These are phyloP conservation scores for Malachius bipustulatus DNA, from an alignment of 2,888 invertebrate genomes.

Conservation along the genomic window DNA sequence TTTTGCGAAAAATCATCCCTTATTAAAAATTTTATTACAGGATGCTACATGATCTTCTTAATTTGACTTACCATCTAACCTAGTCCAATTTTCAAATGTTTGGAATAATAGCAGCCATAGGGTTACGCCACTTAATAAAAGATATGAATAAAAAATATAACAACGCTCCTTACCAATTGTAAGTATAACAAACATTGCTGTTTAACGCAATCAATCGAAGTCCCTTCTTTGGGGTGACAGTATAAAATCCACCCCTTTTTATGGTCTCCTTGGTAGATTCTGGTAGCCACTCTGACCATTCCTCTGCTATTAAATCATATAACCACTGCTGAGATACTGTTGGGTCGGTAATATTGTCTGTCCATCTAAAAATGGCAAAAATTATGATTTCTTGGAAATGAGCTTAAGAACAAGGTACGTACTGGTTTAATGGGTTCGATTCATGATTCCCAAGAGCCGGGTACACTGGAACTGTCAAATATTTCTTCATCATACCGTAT, in stretches of 20 bases:
- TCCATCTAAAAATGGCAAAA: not conserved
- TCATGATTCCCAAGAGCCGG: constrained; percentile 60
- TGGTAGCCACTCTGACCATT: constrained; percentile 59
- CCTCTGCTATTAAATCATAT: constrained; percentile 54
- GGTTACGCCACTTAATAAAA: no score
- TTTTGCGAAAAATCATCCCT: no score
- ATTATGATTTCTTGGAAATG: constrained; percentile 1
- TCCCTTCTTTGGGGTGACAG: constrained; percentile 50
- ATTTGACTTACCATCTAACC: no score
- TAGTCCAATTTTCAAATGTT: no score
- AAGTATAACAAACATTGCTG: constrained; percentile 62
- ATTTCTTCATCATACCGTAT: constrained; percentile 32
- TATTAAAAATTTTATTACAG: no score
- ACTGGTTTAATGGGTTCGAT: constrained; percentile 69
- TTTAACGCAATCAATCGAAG: constrained; percentile 66
- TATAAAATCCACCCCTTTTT: constrained; percentile 63
- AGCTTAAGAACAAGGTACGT: no score
- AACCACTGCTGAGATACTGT: constrained; percentile 56
- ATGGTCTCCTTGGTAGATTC: constrained; percentile 47
- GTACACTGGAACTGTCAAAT: constrained; percentile 44
- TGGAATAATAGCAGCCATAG: no score
- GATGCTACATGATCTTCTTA: no score
- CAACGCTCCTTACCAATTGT: constrained; percentile 60
- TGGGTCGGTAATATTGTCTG: constrained; percentile 13
- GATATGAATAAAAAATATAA: no score